These are phyloP conservation scores for Norana najaformis DNA, from an alignment of 2,888 invertebrate species.

Conservation along the genomic window DNA sequence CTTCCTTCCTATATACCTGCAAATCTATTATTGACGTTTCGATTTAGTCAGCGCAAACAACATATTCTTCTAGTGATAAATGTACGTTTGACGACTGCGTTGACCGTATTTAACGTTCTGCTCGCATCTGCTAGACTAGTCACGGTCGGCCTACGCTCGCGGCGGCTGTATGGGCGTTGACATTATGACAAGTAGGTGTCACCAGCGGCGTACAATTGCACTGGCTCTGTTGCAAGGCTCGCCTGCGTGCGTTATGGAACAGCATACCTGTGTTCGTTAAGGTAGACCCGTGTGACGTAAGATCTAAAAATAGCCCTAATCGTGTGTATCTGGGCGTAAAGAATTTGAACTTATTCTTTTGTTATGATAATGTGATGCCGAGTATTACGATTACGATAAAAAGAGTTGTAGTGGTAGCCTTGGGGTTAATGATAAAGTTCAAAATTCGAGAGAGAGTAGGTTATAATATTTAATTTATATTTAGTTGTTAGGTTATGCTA, in stretches of 20 bases:
- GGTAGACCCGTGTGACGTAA: neutral
- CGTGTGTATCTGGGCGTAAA: neutral
- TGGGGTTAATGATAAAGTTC: neutral
- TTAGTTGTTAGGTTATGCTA: too few species aligned
- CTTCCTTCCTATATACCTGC: neutral
- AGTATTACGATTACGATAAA: too few species aligned
- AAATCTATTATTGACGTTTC: neutral
- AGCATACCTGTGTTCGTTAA: neutral
- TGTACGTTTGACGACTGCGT: neutral
- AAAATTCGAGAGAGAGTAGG: too few species aligned
- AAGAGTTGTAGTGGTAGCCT: neutral
- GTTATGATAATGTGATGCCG: too few species aligned
- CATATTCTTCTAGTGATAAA: neutral
- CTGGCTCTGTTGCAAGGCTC: neutral
- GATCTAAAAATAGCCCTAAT: neutral
- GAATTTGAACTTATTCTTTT: neutral
- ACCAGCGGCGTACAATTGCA: neutral
- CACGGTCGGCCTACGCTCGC: neutral
- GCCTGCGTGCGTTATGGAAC: neutral
- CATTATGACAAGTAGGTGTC: neutral
- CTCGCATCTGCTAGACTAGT: neutral
- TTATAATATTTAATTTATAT: too few species aligned
- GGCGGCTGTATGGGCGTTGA: neutral
- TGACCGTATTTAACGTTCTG: neutral
- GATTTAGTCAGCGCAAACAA: neutral